Base-by-base conservation (phyloP, 2,113 vertebrate genomes). In the Syrmaticus mikado region DNA sequence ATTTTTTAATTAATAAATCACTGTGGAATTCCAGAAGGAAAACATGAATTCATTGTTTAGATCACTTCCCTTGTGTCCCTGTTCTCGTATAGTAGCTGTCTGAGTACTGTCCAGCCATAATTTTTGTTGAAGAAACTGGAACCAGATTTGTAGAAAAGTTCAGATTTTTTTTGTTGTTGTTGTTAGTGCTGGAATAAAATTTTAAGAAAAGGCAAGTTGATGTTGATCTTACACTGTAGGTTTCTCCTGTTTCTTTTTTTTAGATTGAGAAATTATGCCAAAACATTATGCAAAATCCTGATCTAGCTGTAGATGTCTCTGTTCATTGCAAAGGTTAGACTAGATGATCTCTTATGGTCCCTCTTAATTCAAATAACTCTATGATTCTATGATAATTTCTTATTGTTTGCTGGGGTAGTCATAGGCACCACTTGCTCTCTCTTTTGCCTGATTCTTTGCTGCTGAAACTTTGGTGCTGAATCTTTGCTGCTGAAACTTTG, bases 1-100 rank as follows among this genome's bases (percentile, higher is more conserved):
- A 57, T 18, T 80, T 87, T 86, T 70, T 50, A 85, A 27, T 67
- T 18, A 70, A 76, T 58, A 76, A 79, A 84, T 85, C 30, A 28
- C 4, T 13, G 2, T 25, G 15, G 1, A 12, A 34, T 24, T 67
- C 48, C 0, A 0, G n/a, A 92, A 66, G 2, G 14, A 76, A 92
- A 84, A 68, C 19, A 1, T 16, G 20, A 22, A 53, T 73, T 55
- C 0, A 3, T n/a, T 61, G 79, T 85, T 82, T 61, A 58, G 7
- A 57, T 40, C 30, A 24, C n/a, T 28, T 24, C 27, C 30, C 8
- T n/a, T 50, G 20, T 40, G 30, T 46, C 40, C 22, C 36, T 65
- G 28, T 40, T 64, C 40, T 64, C 16, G 52, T 48, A 53, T 21
- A 30, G 36, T 21, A 65, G 30, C 30, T 17, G 13, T 30, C 32